Base-by-base conservation (phyloP, 64 coral and sea anemone species). In the Montipora sp. region DNA sequence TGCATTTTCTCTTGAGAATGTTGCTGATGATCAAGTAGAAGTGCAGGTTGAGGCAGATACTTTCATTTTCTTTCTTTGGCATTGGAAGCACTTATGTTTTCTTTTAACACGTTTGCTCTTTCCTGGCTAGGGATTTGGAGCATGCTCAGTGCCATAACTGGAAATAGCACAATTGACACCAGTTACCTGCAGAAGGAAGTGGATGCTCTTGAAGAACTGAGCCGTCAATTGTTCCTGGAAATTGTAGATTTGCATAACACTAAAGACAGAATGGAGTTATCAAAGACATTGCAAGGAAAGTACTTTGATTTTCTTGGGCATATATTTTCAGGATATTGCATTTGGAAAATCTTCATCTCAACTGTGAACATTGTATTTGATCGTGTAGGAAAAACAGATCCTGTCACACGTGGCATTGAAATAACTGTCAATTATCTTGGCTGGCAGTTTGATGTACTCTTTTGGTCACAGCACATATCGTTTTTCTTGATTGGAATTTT, bases 301-400 rank as follows among this genome's bases (percentile, higher is more conserved):
- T 99, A 99, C 44, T 99, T 99, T 87, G 98, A 99, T 87, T 99
- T 99, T 69, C 83, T 99, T 48, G 98, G 98, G 83, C 98, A 99
- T 80, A 99, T 99, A 86, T 99, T 99, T 78, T 96, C 94, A 43
- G 98, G 98, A 2, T 99, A 99, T 36, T 99, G 98, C 80, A 96
- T 99, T 18, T 99, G 98, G 98, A 99, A 99, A 73, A 99, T 99
- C 53, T 99, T 99, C 49, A 99, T 99, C 24, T 99, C 98, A 50
- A 99, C 98, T 14, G 98, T 99, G 11, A 99, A 99, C 89, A 99
- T 99, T 86, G 80, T 99, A 23, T 99, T 99, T 96, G 98, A 99
- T 78, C 94, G 98, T 45, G 98, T 99, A 3, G 98, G 98, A 14
- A 99, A 99, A 66, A 91, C 92, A 1, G 98, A 99, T 83, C 98